Base-by-base conservation (phyloP, 2,797 vertebrate genomes). In the Epinephelus awoara region DNA sequence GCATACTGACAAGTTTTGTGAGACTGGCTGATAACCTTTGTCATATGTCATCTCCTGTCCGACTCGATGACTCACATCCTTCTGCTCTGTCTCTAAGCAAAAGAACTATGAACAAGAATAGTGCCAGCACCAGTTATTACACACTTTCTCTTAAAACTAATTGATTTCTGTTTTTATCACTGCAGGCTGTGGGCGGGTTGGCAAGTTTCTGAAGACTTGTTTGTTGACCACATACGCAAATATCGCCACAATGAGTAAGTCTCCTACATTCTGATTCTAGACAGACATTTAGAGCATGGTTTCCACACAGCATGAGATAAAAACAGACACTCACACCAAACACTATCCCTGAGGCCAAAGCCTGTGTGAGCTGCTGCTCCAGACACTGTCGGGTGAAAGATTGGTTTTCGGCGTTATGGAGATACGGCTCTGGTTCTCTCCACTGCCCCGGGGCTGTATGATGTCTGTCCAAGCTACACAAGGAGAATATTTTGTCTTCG, bases 401-500 rank as follows among this genome's bases (percentile, higher is more conserved):
- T 89, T 82, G 82, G 72, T 88, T 88, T 91, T 84, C 79, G 72
- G 72, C 66, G 21, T 73, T 82, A 68, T 79, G 18, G 79, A 84
- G 79, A 89, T 40, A 54, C 75, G 80, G 78, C 71, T 85, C 90
- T 88, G 86, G 80, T 89, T 89, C 86, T 88, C 70, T 85, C 67
- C 10, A 63, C 84, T 81, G 90, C 80, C 82, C 82, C 13, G 71
- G 71, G 88, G 85, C 78, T 75, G 74, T 95, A 44, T 96, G 94
- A 96, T 94, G 94, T 95, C 88, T 52, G 73, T 95, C 96, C 95
- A 96, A 96, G 79, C 91, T 90, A 95, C 93, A 95, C 94, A 95
- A 87, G 80, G 49, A 54, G 79, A 92, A 92, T 95, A 90, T 94
- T 95, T 95, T 94, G 88, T 91, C 89, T 94, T 64, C 15, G 40